Evolutionary conservation across 2,888 invertebrate genomes (phyloP).

Genomic region (Melangyna quadrimaculata): DNA sequence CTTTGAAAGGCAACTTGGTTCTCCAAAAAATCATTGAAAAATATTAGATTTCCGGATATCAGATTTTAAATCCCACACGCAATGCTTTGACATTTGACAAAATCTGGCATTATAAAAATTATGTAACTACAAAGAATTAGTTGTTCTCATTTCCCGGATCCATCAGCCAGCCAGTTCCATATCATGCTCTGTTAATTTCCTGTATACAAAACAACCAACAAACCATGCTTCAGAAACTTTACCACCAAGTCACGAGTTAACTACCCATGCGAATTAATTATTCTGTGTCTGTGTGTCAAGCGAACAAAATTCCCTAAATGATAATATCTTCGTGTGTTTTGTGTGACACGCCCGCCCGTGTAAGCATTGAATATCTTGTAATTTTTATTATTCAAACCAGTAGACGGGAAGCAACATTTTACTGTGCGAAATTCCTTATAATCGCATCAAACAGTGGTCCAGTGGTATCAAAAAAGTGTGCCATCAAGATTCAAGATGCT

Average conservation of each 20-base stretch:
- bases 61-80: background rate
- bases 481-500: slow-evolving; percentile 37
- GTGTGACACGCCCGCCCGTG: slow-evolving; percentile 51
- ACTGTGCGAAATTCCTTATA: slow-evolving; percentile 52
- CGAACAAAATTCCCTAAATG: slow-evolving; percentile 40
- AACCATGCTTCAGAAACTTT: slow-evolving; percentile 38
- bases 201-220: slow-evolving; percentile 6
- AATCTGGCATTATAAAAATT: background rate
- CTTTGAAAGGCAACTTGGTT: too few relatives aligned
- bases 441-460: background rate
- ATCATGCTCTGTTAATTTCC: slow-evolving; percentile 60
- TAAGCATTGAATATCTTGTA: background rate
- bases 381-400: background rate
- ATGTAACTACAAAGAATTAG: background rate
- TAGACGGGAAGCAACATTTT: slow-evolving; percentile 52
- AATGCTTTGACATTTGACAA: slow-evolving; percentile 43
- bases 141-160: slow-evolving; percentile 50
- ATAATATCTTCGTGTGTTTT: slow-evolving; percentile 58
- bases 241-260: slow-evolving; percentile 50
- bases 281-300: slow-evolving; percentile 53
- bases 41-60: too few relatives aligned
- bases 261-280: slow-evolving; percentile 66
- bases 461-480: slow-evolving; percentile 23
- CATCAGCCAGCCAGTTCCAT: slow-evolving; percentile 10
- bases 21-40: too few relatives aligned